Base-by-base conservation (phyloP, 2,797 vertebrate genomes). In the Monodelphis domestica region DNA sequence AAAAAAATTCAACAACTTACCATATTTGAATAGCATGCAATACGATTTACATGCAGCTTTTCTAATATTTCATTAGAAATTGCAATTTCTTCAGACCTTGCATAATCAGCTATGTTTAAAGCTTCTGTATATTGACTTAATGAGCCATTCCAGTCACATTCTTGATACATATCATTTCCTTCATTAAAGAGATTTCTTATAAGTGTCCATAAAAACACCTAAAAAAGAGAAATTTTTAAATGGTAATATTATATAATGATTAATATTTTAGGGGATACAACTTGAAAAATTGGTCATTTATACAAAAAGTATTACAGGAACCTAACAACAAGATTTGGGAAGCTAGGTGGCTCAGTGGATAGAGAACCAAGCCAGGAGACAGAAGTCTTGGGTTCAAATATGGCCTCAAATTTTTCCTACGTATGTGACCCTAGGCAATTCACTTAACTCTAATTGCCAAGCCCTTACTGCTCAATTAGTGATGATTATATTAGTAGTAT, bases 181-280 rank as follows among this genome's bases (percentile, higher is more conserved):
- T 99, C 99, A 45, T 99, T 99, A 95, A 99, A 99, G 95, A 99
- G 98, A 97, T 99, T 99, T 98, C 98, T 99, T 97, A 99, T 99
- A 3, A 99, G 99, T 87, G 99, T 98, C 94, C 98, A 98, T 96
- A 99, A 98, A 97, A 99, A 99, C 89, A 99, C 98, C 99, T 99
- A 97, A 14, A 96, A 98, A 97, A 30, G 45, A 93, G 1, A 91
- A 95, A 78, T 45, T 24, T 78, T 45, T 45, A 45, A 78, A 45
- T 45, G 21, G 70, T 38, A 78, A 78, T 11, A 78, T 45, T 78
- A 26, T 45, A 7, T 26, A 26, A 52, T 15, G 57, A 33, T 15
- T 38, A 90, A 89, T 88, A 88, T 87, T 51, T 89, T 21, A 54
- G 88, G 91, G 7, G 51, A 51, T 38, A 88, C 7, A 12, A 70